Evolutionary conservation across 37 sponge, comb jelly and placozoan species (phyloP).

Genomic region (Halisarca cf. caerulea): DNA sequence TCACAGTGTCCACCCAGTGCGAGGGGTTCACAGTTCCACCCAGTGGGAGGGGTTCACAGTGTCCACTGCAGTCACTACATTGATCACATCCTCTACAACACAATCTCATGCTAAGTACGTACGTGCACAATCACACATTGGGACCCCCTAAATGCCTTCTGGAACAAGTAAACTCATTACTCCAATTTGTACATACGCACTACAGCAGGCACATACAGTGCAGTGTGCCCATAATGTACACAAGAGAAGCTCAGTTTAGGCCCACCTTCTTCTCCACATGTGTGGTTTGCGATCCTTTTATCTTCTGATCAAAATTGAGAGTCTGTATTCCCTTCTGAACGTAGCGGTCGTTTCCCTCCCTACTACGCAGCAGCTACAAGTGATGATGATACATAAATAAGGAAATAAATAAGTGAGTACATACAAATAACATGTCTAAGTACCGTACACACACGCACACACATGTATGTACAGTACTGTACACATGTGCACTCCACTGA

Average conservation of each 20-base stretch:
- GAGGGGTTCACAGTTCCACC: too few species aligned
- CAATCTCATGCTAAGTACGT: background rate
- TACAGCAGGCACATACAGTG: too few species aligned
- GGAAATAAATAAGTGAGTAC: background rate
- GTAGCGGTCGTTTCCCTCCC: constrained; percentile 87
- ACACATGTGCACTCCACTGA: background rate
- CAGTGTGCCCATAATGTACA: too few species aligned
- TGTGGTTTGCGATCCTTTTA: constrained; percentile 82
- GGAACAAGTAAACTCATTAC: too few species aligned
- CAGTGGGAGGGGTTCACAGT: too few species aligned
- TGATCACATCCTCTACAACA: too few species aligned
- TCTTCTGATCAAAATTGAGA: constrained; percentile 79
- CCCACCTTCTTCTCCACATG: constrained; percentile 54
- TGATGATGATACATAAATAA: background rate
- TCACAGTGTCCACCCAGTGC: too few species aligned
- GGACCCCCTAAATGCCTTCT: too few species aligned
- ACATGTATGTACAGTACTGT: background rate
- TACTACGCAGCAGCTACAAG: constrained; percentile 48
- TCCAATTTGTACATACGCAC: too few species aligned
- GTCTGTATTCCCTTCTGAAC: constrained; percentile 93
- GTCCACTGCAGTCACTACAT: too few species aligned
- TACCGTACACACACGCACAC: background rate
- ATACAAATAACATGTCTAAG: background rate
- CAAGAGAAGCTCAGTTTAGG: background rate
- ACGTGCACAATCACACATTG: background rate